Percentiles rank a stretch among this genome's conserved stretches.
phyloP scores from a whole-genome alignment of 2,797 vertebrate genomes.

The Notolepis coatsorum region DNA sequence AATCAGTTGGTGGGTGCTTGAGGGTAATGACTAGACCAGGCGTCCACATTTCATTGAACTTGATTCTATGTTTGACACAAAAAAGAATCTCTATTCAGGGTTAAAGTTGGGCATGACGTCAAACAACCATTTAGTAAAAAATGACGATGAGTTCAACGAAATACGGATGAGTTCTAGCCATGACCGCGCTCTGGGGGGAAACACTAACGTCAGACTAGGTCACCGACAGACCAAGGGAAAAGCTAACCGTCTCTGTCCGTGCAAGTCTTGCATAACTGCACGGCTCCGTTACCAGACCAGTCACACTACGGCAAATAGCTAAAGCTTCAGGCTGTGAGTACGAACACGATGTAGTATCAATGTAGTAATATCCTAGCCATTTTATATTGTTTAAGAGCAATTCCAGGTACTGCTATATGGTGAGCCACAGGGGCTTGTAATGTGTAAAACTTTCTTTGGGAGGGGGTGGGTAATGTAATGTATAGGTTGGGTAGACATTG shows the following conservation, averaged over 20 bases:
- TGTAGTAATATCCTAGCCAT: constrained; percentile 4
- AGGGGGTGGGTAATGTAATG: constrained; percentile 1
- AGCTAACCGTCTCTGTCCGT: neutral
- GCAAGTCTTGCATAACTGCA: neutral
- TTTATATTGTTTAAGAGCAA: constrained; percentile 26
- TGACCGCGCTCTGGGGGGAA: constrained; percentile 24
- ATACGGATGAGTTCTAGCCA: too few relatives aligned
- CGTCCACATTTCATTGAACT: too few relatives aligned
- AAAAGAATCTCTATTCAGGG: too few relatives aligned
- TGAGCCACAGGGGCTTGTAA: constrained; percentile 19
- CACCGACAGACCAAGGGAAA: neutral
- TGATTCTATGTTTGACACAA: too few relatives aligned
- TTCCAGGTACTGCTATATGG: constrained; percentile 43
- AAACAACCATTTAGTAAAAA: too few relatives aligned
- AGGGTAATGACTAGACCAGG: too few relatives aligned
- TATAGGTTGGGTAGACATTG: constrained; percentile 27
- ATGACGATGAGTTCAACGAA: too few relatives aligned
- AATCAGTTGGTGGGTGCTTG: constrained; percentile 42
- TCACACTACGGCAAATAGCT: constrained; percentile 40
- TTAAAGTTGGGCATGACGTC: too few relatives aligned
- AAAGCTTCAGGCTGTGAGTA: constrained; percentile 13
- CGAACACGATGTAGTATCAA: neutral
- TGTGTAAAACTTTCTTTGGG: constrained; percentile 16
- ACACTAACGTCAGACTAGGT: constrained; percentile 3
- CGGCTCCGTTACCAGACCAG: constrained; percentile 6